These are phyloP conservation scores for Dermatophagoides farinae DNA, from an alignment of 1,140 invertebrate species.

Conservation along the genomic window DNA sequence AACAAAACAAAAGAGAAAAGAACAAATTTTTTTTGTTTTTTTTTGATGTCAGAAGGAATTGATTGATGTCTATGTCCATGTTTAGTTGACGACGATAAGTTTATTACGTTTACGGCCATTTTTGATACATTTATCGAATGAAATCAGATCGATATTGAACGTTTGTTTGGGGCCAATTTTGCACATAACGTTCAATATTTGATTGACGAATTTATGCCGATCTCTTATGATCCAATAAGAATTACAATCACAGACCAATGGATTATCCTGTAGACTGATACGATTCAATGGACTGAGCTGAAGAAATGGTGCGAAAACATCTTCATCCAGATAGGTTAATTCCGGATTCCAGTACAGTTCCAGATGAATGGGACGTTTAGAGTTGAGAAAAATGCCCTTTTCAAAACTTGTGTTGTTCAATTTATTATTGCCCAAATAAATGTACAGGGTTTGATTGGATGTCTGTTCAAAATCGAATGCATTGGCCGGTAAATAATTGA, in stretches of 20 bases:
- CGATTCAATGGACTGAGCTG: not conserved
- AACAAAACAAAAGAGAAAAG: no score
- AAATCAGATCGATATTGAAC: constrained; percentile 10
- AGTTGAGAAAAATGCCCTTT: constrained; percentile 1
- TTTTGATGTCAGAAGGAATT: no score
- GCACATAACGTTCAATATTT: not conserved
- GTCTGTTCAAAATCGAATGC: constrained; percentile 5
- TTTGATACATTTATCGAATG: constrained; percentile 7
- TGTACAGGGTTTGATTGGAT: constrained; percentile 6
- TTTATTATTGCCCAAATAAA: constrained; percentile 8
- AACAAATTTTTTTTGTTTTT: no score
- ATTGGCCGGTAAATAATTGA: constrained; percentile 1
- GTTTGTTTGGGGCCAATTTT: constrained; percentile 4
- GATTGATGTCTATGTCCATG: no score
- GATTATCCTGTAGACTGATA: not conserved
- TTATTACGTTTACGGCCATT: not conserved
- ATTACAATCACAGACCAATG: constrained; percentile 3
- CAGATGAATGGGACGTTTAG: constrained; percentile 6
- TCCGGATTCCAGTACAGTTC: constrained; percentile 11
- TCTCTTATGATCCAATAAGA: constrained; percentile 4
- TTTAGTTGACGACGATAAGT: not conserved
- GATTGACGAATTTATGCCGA: not conserved
- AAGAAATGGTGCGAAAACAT: constrained; percentile 1
- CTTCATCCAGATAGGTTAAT: constrained; percentile 5
- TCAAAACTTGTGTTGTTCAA: constrained; percentile 10